A percentile compares a stretch with the other conserved stretches of the same genome.
phyloP scores from a whole-genome alignment of 2,113 vertebrate genomes.

The Phycodurus eques region DNA sequence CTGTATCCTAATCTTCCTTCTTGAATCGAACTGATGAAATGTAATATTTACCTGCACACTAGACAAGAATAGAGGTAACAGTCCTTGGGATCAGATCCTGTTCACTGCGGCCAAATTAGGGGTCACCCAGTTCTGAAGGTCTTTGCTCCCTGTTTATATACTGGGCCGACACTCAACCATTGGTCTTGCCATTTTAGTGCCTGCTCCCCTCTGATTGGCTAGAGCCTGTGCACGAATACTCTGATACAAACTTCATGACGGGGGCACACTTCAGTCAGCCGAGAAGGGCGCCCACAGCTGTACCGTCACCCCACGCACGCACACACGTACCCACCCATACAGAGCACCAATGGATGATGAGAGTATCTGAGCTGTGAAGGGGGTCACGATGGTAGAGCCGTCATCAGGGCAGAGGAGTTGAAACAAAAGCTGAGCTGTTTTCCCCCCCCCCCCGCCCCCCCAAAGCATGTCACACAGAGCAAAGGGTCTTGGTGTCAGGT shows the following conservation, averaged over 20 bases:
- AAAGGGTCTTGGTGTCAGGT: slow-evolving; percentile 28
- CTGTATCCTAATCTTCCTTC: neutral
- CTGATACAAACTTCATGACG: slow-evolving; percentile 62
- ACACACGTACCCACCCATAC: slow-evolving; percentile 47
- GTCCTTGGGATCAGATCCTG: slow-evolving; percentile 80
- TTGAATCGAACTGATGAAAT: slow-evolving; percentile 15
- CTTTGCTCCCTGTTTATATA: slow-evolving; percentile 70
- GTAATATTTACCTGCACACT: slow-evolving; percentile 71
- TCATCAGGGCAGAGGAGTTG: neutral
- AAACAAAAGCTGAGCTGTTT: slow-evolving; percentile 58
- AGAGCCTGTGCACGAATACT: slow-evolving; percentile 45
- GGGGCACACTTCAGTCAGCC: slow-evolving; percentile 64
- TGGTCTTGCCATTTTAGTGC: slow-evolving; percentile 70
- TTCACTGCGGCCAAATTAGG: slow-evolving; percentile 77
- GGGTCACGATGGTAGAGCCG: slow-evolving; percentile 12
- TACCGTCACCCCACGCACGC: slow-evolving; percentile 21
- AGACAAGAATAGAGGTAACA: slow-evolving; percentile 77
- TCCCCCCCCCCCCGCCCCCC: neutral
- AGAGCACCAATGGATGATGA: slow-evolving; percentile 52
- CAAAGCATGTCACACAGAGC: slow-evolving; percentile 32
- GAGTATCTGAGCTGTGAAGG: slow-evolving; percentile 20
- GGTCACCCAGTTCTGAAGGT: slow-evolving; percentile 70
- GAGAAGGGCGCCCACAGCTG: slow-evolving; percentile 62
- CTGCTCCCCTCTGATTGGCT: slow-evolving; percentile 68
- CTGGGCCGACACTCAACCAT: slow-evolving; percentile 41